Evolutionary conservation across 1,140 invertebrate species (phyloP), one percentile per base, ranked within the genome.

Genomic region (Wasmannia auropunctata): DNA sequence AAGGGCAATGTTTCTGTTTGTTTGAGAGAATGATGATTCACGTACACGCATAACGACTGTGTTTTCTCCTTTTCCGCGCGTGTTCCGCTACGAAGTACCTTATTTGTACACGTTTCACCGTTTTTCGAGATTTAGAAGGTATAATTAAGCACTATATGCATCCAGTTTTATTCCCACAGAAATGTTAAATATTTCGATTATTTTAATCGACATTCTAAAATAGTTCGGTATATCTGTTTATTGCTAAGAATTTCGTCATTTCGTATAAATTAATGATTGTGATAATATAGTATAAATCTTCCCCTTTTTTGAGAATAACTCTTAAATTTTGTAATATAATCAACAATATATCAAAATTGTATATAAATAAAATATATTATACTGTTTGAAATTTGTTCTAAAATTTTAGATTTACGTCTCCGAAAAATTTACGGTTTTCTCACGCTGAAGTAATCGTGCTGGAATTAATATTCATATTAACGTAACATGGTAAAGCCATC

Each of bases 21-120:
- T 76, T 77, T 46, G 70, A 46, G 1, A 43, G 28, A 31, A 75
- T 60, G 60, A 75, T 75, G 80, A 83, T 43, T 40, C 37, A 84
- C 54, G 31, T 22, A 11, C 4, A 7, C 6, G 11, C 34, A 34
- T 19, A 63, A 63, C 6, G 14, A 54, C 3, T 28, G 11, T 2
- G 8, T 28, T 67, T 40, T 34, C 16, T 8, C 16, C 22, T 56
- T 51, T 43, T 8, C 8, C 10, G 11, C n/a, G 14, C 19, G 37
- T 40, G 28, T 56, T 16, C 5, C 0, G 11, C 40, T 31, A 22
- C 16, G 49, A 62, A 49, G 10, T 49, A 37, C 2, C n/a, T 75
- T 46, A 62, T 34, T 75, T 62, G 14, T 49, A 37, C 19, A 0
- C 7, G 0, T n/a, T n/a, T 19, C 7, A 46, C 37, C n/a, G 3